These are phyloP conservation scores for Procapra przewalskii DNA, from an alignment of 2,113 vertebrate species.

Conservation along the genomic window DNA sequence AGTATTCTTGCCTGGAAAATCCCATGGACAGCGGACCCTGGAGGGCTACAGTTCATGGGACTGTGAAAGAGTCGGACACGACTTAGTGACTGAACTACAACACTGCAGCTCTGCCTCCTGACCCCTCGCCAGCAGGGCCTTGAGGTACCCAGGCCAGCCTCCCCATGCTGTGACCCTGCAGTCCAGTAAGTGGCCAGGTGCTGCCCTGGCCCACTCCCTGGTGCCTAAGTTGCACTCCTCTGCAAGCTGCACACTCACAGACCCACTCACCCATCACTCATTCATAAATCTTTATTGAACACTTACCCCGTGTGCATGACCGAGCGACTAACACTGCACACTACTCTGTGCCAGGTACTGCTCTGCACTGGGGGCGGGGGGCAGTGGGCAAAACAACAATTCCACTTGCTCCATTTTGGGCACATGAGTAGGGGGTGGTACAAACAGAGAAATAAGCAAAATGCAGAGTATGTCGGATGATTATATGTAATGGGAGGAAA, in stretches of 20 bases:
- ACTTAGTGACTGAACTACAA: background rate
- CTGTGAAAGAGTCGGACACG: rapidly evolving
- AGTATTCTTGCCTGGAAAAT: background rate
- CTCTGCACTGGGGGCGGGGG: rapidly evolving
- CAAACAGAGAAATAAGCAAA: background rate
- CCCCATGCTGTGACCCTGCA: rapidly evolving
- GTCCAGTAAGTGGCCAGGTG: background rate
- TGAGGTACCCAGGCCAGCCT: no score
- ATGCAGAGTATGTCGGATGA: no score
- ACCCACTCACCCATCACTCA: background rate
- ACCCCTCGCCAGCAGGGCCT: no score
- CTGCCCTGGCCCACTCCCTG: background rate
- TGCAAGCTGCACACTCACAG: no score
- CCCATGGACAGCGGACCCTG: background rate
- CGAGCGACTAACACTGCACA: rapidly evolving
- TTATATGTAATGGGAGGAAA: background rate
- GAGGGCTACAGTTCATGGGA: background rate
- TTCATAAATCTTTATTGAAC: background rate
- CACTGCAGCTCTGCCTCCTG: background rate
- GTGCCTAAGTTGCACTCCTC: background rate
- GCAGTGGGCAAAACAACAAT: rapidly evolving
- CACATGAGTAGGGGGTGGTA: background rate
- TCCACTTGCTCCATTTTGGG: rapidly evolving
- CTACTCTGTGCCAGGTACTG: background rate
- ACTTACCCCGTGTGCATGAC: background rate